These are phyloP conservation scores for Fragum whitleyi DNA, from an alignment of 2,888 invertebrate species.

Conservation along the genomic window DNA sequence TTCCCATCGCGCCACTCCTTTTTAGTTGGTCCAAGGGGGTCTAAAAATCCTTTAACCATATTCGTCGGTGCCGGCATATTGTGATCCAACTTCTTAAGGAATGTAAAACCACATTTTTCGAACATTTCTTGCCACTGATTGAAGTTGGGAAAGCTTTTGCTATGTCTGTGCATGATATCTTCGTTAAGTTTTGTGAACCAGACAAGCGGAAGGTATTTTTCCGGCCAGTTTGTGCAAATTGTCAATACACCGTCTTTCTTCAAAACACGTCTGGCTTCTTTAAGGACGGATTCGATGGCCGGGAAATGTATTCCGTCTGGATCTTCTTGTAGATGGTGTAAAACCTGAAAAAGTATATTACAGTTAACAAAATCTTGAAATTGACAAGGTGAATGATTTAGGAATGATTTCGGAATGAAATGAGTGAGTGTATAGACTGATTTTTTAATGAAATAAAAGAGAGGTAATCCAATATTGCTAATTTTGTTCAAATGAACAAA, in stretches of 20 bases:
- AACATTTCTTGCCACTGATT: constrained; percentile 8
- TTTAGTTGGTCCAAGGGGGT: constrained; percentile 12
- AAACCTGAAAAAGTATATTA: constrained; percentile 20
- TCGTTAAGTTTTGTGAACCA: constrained; percentile 19
- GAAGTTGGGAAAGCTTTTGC: neutral
- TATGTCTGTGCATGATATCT: constrained; percentile 11
- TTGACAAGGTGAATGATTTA: too few relatives aligned
- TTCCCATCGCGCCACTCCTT: constrained; percentile 22
- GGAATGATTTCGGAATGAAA: too few relatives aligned
- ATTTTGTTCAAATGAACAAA: too few relatives aligned
- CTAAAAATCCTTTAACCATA: neutral
- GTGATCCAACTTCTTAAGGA: neutral
- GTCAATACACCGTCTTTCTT: constrained; percentile 11
- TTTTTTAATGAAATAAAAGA: too few relatives aligned
- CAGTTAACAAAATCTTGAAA: too few relatives aligned
- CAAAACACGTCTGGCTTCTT: constrained; percentile 2
- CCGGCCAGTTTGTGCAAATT: neutral
- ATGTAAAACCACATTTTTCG: neutral
- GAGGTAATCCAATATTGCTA: too few relatives aligned
- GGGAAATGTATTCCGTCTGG: constrained; percentile 14
- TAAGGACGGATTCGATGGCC: neutral
- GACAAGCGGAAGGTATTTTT: neutral
- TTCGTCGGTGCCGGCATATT: neutral
- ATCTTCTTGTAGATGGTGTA: constrained; percentile 4
- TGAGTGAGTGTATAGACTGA: neutral